Percentiles rank a stretch among this genome's conserved stretches.
phyloP scores from a whole-genome alignment of 92 coral and sea anemone genomes.

The Virgularia gustaviana region DNA sequence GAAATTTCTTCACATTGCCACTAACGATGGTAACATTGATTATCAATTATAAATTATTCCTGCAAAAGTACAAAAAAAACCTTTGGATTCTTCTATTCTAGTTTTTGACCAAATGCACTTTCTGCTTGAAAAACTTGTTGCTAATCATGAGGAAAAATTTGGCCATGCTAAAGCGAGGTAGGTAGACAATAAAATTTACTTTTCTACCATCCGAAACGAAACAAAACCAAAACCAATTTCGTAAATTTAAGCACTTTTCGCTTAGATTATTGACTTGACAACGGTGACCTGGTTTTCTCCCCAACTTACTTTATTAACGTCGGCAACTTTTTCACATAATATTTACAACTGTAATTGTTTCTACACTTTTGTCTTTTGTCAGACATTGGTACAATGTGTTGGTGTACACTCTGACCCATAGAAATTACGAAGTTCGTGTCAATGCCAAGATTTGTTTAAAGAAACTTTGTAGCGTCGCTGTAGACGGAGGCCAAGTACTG shows the following conservation, averaged over 20 bases:
- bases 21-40: constrained; percentile 76
- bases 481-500: constrained; percentile 56
- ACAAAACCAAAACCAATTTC: too few relatives aligned
- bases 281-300: background rate
- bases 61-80: background rate
- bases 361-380: background rate
- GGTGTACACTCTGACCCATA: constrained; percentile 66
- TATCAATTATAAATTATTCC: background rate
- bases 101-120: constrained; percentile 63
- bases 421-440: constrained; percentile 59
- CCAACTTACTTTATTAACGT: background rate
- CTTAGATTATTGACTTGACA: too few relatives aligned
- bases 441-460: constrained; percentile 59
- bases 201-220: too few relatives aligned
- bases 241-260: too few relatives aligned
- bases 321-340: background rate
- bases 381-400: constrained; percentile 83
- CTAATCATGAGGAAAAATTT: constrained; percentile 68
- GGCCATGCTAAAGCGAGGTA: constrained; percentile 67
- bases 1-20: constrained; percentile 65
- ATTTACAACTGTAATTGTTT: background rate
- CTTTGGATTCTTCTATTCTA: constrained; percentile 2
- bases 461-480: constrained; percentile 55
- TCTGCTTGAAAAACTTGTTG: constrained; percentile 62
- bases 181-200: too few relatives aligned